A percentile compares a stretch with the other conserved stretches of the same genome.
These are phyloP conservation scores for Myiothlypis coronata DNA, from an alignment of 2,797 vertebrate genomes.

Conservation along the genomic window DNA sequence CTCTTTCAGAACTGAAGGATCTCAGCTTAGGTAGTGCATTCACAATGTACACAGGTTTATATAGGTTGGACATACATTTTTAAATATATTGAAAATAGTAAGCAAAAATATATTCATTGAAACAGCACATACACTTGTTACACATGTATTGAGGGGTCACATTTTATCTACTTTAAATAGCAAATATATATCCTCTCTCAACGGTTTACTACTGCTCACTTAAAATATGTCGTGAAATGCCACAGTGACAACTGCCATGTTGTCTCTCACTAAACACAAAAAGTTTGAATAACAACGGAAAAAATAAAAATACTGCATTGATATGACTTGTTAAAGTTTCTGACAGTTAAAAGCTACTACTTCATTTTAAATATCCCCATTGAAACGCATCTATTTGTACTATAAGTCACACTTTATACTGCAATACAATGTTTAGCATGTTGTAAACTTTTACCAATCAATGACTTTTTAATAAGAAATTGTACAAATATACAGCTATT, in stretches of 20 bases:
- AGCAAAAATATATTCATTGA: background rate
- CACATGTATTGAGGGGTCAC: background rate
- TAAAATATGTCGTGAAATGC: background rate
- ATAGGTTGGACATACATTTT: background rate
- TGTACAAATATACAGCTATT: slow-evolving; percentile 23
- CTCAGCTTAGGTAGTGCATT: background rate
- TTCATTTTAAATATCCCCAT: slow-evolving; percentile 23
- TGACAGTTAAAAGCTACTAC: background rate
- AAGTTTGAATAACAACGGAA: background rate
- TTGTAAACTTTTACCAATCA: background rate
- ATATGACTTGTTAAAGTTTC: background rate
- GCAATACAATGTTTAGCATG: background rate
- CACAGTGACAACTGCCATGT: background rate
- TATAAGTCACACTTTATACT: background rate
- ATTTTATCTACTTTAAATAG: slow-evolving; percentile 20
- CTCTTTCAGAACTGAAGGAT: background rate
- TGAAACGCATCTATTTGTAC: background rate
- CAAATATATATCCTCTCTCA: background rate
- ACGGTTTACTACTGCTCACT: background rate
- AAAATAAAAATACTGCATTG: slow-evolving; percentile 20
- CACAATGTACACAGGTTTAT: background rate
- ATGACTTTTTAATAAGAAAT: background rate
- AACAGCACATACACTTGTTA: background rate
- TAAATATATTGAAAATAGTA: slow-evolving; percentile 9
- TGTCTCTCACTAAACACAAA: background rate